Conservation (phyloP, 2,797 vertebrate species). For the Protosalanx chinensis region DNA sequence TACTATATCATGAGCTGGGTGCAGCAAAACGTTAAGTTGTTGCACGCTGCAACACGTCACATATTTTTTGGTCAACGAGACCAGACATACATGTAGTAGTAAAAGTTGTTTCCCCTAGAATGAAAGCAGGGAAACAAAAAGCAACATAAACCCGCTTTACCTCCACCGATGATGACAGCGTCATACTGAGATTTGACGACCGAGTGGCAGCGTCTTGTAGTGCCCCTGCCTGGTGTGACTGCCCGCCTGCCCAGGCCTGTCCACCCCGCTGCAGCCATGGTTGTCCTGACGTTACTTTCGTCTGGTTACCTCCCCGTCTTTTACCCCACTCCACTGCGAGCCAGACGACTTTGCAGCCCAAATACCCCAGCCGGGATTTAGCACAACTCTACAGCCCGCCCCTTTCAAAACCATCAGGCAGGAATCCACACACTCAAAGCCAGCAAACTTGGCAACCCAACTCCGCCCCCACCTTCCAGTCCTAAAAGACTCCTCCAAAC, state of each 20-base stretch:
- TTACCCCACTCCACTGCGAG: background rate
- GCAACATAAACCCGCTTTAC: constrained; percentile 54
- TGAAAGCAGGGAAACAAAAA: background rate
- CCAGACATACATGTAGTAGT: background rate
- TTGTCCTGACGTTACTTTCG: background rate
- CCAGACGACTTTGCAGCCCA: too few relatives aligned
- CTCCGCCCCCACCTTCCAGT: too few relatives aligned
- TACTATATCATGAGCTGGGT: too few relatives aligned
- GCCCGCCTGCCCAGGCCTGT: background rate
- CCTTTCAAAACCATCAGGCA: too few relatives aligned
- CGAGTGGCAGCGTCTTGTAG: constrained; percentile 41
- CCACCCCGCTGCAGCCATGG: constrained; percentile 61
- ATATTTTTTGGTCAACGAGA: too few relatives aligned
- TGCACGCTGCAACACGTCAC: too few relatives aligned
- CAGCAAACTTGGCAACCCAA: too few relatives aligned
- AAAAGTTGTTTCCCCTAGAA: background rate
- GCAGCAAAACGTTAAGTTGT: background rate
- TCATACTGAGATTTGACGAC: constrained; percentile 77
- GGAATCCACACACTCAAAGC: too few relatives aligned
- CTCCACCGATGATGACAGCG: constrained; percentile 90
- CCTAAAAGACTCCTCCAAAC: too few relatives aligned
- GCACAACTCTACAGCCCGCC: too few relatives aligned
- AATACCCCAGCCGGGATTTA: too few relatives aligned
- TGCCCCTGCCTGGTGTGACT: background rate
- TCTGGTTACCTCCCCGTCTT: too few relatives aligned